Evolutionary conservation across 2,888 invertebrate genomes (phyloP).

Genomic region (Alcis repandata): DNA sequence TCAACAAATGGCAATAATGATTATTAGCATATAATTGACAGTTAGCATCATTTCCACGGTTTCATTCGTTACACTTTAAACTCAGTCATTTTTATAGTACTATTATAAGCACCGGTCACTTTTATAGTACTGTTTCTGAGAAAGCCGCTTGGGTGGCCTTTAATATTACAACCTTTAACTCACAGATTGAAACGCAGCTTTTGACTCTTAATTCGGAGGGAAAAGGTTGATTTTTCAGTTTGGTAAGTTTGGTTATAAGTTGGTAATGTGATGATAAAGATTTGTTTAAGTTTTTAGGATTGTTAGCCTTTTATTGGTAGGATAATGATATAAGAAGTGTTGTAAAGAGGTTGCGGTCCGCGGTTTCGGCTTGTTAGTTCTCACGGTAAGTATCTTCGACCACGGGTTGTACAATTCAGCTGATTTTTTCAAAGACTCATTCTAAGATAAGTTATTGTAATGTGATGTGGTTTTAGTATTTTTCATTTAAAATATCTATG

Average conservation of each 20-base stretch:
- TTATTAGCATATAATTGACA: slow-evolving; percentile 53
- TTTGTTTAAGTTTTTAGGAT: slow-evolving; percentile 50
- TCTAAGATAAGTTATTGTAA: too few species aligned
- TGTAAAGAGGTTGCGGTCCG: slow-evolving; percentile 31
- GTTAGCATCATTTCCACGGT: slow-evolving; percentile 51
- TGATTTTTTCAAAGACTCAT: too few species aligned
- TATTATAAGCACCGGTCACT: slow-evolving; percentile 59
- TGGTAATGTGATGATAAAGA: slow-evolving; percentile 28
- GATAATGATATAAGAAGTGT: slow-evolving; percentile 51
- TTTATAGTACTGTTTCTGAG: slow-evolving; percentile 69
- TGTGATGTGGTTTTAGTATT: too few species aligned
- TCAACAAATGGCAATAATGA: slow-evolving; percentile 33
- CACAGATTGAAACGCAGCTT: background rate
- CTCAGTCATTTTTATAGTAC: slow-evolving; percentile 66
- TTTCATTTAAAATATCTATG: too few species aligned
- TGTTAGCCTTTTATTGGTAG: slow-evolving; percentile 68
- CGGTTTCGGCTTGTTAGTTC: slow-evolving; percentile 14
- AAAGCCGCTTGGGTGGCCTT: slow-evolving; percentile 73
- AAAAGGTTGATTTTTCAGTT: slow-evolving; percentile 46
- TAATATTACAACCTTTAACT: slow-evolving; percentile 25
- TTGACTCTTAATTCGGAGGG: background rate
- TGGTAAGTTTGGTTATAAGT: slow-evolving; percentile 32
- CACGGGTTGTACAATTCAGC: background rate
- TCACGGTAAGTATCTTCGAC: slow-evolving; percentile 2
- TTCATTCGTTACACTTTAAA: slow-evolving; percentile 48